Evolutionary conservation across 1,140 invertebrate species (phyloP), one percentile per base, ranked within the genome.

Genomic region (Eupristina koningsbergeri): DNA sequence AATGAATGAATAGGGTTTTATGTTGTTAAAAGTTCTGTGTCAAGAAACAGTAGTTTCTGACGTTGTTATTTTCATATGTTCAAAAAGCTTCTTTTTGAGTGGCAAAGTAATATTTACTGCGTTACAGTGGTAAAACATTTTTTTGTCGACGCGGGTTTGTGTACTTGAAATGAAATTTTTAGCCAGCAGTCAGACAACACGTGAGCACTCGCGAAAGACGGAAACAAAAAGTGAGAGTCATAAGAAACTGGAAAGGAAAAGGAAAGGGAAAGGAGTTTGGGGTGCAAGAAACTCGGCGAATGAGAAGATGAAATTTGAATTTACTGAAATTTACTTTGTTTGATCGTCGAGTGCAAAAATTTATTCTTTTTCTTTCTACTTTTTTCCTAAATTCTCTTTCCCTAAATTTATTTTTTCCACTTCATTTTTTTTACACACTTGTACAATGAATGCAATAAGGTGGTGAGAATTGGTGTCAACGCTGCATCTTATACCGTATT

Each of bases 241-340:
- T 26, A 31, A 45, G 41, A 45, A 45, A 11, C 41, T 5, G 67
- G 36, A 41, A 41, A 1, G 5, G 6, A 45, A n/a, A 41, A 64
- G 17, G 31, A 61, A 63, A 31, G 71, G 69, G 17, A 58, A 29
- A 19, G 29, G 74, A 63, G 19, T 31, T 61, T 19, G 36, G 8
- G 34, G 50, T 34, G 47, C 29, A 76, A 80, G 13, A 39, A 64
- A 67, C n/a, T 81, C 58, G 67, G 75, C 83, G 79, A 73, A 73
- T 64, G 75, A 84, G 67, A 73, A 71, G 80, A 88, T 83, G 87
- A 87, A 86, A 88, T 87, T 89, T 83, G 84, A 85, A 85, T 88
- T 87, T 74, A 75, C 63, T 80, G 86, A 86, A 87, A 89, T 86
- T 86, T 86, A 84, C 80, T 82, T 74, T 83, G 85, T 85, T 84